Conservation (phyloP, 1,140 invertebrate genomes). For the Trichogramma pretiosum region DNA sequence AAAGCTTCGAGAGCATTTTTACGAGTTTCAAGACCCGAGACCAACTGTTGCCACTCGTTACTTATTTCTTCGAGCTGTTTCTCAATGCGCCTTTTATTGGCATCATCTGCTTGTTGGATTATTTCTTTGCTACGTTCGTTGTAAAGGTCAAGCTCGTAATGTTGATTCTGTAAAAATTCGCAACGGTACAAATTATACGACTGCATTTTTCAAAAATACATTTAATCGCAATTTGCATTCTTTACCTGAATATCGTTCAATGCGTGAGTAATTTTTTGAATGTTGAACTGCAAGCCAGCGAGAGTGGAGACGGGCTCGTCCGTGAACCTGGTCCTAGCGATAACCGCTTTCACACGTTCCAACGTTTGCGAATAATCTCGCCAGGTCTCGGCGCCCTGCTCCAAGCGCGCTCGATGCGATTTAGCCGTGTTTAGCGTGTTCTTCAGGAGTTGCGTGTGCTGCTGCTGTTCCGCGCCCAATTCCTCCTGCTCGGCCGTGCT, state of each 20-base stretch:
- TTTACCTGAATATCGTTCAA: conserved; percentile 73
- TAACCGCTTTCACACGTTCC: conserved; percentile 64
- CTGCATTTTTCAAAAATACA: too few relatives aligned
- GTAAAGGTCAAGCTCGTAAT: conserved; percentile 53
- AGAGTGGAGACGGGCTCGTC: conserved; percentile 69
- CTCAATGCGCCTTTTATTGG: conserved; percentile 55
- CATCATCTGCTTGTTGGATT: conserved; percentile 52
- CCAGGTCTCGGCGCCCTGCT: conserved; percentile 71
- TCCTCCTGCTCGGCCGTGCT: conserved; percentile 71
- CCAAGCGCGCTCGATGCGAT: conserved; percentile 62
- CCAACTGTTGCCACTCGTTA: conserved; percentile 65
- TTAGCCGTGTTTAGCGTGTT: conserved; percentile 74
- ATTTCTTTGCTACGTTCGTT: conserved; percentile 59
- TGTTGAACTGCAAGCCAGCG: conserved; percentile 67
- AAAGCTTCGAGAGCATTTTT: conserved; percentile 55
- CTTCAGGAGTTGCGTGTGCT: conserved; percentile 67
- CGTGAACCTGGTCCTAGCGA: conserved; percentile 61
- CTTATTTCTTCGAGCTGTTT: conserved; percentile 54
- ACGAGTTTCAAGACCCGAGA: conserved; percentile 58
- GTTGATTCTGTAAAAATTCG: conserved; percentile 47
- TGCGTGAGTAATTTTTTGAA: conserved; percentile 69
- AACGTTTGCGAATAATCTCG: conserved; percentile 67
- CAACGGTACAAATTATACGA: neutral
- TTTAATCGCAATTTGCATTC: too few relatives aligned
- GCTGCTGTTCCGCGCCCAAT: conserved; percentile 65